Conservation (phyloP, 1,140 invertebrate species). For the Theocolax elegans region DNA sequence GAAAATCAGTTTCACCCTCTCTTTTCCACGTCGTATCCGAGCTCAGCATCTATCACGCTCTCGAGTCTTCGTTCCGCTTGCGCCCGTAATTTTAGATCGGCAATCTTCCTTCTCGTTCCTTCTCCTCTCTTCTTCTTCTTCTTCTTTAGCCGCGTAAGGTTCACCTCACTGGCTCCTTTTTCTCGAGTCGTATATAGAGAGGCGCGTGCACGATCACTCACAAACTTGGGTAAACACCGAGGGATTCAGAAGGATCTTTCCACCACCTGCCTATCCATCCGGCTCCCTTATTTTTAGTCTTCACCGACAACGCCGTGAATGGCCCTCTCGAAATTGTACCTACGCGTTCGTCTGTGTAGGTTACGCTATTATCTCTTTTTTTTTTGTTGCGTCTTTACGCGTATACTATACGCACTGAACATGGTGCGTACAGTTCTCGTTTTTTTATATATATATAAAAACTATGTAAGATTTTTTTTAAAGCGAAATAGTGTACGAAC, state of each 20-base stretch:
- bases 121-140: background rate
- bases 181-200: too few species aligned
- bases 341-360: too few species aligned
- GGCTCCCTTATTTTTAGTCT: background rate
- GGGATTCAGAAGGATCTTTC: background rate
- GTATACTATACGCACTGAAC: too few species aligned
- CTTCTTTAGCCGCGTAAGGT: background rate
- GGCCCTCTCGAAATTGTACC: too few species aligned
- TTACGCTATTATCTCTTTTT: too few species aligned
- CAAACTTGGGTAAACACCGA: constrained; percentile 1
- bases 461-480: too few species aligned
- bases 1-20: background rate
- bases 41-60: background rate
- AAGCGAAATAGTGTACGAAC: too few species aligned
- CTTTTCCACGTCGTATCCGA: background rate
- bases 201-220: background rate
- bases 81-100: background rate
- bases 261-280: background rate
- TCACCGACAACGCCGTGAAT: too few species aligned
- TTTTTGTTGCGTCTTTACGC: too few species aligned
- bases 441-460: too few species aligned
- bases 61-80: background rate
- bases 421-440: too few species aligned
- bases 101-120: background rate
- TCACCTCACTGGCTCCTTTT: too few species aligned